Conservation (phyloP, 30 jellyfish, hydroid and myxozoan species). For the Aurelia aurita region DNA sequence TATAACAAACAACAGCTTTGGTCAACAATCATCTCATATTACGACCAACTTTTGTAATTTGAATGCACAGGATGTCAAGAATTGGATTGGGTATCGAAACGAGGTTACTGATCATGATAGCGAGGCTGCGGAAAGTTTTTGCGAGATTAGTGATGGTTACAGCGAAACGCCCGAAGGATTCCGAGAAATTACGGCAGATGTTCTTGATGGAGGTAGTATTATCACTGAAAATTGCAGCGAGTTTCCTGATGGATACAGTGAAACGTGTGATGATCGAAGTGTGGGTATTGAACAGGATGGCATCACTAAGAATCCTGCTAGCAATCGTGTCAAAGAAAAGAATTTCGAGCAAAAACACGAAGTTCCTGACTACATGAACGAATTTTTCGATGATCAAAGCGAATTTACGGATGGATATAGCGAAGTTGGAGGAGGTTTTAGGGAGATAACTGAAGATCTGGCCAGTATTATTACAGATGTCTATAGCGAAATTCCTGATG, state of each 20-base stretch:
- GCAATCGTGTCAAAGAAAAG: background rate
- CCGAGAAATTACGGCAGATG: constrained; percentile 2
- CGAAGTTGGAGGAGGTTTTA: background rate
- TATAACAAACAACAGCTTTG: background rate
- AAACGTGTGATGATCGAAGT: constrained; percentile 3
- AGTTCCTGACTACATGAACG: background rate
- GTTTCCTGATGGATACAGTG: constrained; percentile 35
- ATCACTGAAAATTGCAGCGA: constrained; percentile 29
- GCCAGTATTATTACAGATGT: constrained; percentile 1
- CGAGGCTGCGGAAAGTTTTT: constrained; percentile 22
- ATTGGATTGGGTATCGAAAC: constrained; percentile 14
- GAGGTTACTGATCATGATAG: constrained; percentile 31
- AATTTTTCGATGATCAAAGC: background rate
- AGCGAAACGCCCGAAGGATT: constrained; percentile 17
- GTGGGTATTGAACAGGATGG: background rate
- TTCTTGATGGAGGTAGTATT: constrained; percentile 6
- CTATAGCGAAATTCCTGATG: constrained; percentile 21
- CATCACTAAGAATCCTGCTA: background rate
- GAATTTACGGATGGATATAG: constrained; percentile 49
- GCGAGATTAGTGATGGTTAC: constrained; percentile 51
- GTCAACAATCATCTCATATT: constrained; percentile 30
- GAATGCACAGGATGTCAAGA: constrained; percentile 7
- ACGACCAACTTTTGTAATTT: background rate
- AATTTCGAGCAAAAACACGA: background rate
- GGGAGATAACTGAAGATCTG: background rate